Percentiles rank a stretch among this genome's conserved stretches.
phyloP scores from a whole-genome alignment of 2,113 vertebrate species.

The Laticauda colubrina region DNA sequence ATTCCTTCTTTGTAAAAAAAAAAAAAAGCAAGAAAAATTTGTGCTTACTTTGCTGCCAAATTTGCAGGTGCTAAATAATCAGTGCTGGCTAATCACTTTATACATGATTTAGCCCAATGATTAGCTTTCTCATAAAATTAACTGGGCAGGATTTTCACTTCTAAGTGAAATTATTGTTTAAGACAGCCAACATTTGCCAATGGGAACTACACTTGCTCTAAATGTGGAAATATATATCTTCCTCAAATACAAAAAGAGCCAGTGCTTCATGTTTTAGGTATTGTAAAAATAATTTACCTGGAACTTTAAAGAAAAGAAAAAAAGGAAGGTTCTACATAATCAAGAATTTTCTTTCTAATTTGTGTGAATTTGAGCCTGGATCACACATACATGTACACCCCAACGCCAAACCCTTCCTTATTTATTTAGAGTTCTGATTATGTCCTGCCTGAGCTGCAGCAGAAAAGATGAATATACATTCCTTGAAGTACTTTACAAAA shows the following conservation, averaged over 20 bases:
- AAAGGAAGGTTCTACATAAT: background rate
- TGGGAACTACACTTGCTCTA: constrained; percentile 42
- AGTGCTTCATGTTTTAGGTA: constrained; percentile 14
- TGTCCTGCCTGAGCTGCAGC: background rate
- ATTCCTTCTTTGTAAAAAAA: background rate
- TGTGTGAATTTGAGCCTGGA: background rate
- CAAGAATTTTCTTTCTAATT: background rate
- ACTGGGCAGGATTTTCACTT: constrained; percentile 26
- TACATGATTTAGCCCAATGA: background rate
- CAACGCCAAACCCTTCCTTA: background rate
- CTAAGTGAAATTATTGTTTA: background rate
- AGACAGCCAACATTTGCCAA: background rate
- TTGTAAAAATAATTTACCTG: background rate
- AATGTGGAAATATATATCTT: constrained; percentile 36
- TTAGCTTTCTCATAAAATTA: background rate
- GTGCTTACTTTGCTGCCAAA: background rate
- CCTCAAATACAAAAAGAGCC: constrained; percentile 25
- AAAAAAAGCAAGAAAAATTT: background rate
- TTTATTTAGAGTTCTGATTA: background rate
- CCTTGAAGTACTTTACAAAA: background rate
- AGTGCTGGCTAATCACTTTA: rapidly evolving
- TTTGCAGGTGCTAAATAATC: background rate
- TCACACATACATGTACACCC: background rate
- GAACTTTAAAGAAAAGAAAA: background rate
- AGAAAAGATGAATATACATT: background rate